Conservation (phyloP, 1,140 invertebrate species). For the Harlomillsia oculata region DNA sequence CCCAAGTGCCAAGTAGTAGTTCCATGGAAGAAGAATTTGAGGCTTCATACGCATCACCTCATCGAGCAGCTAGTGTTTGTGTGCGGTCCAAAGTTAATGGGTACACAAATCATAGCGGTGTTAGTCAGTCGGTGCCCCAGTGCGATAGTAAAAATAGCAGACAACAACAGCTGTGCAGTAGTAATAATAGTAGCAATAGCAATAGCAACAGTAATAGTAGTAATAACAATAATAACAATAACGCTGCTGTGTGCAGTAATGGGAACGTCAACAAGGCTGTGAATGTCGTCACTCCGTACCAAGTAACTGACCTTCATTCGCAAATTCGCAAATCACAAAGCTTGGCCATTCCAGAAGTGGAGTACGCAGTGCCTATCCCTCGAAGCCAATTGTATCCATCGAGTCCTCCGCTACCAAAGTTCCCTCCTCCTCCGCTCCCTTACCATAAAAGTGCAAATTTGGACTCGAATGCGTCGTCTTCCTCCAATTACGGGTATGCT, state of each 20-base stretch:
- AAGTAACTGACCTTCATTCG: no score
- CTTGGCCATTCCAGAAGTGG: no score
- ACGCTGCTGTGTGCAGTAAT: no score
- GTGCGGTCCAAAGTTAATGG: constrained; percentile 4
- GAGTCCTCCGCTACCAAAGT: no score
- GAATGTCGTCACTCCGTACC: constrained; percentile 28
- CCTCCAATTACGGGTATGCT: not conserved
- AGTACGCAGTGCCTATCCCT: no score
- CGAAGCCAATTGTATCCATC: no score
- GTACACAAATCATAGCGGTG: not conserved
- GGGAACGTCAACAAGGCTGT: constrained; percentile 23
- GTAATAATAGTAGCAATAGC: constrained; percentile 1
- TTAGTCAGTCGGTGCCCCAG: not conserved
- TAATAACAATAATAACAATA: constrained; percentile 14
- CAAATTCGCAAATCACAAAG: no score
- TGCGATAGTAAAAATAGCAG: no score
- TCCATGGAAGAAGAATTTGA: not conserved
- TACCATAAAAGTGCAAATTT: no score
- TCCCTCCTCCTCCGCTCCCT: no score
- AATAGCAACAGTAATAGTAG: not conserved
- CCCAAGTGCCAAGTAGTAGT: not conserved
- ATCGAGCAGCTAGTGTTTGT: constrained; percentile 29
- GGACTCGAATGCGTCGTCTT: not conserved
- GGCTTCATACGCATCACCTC: not conserved
- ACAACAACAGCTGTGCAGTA: no score